Base-by-base conservation (phyloP, 2,888 invertebrate genomes). In the Gortyna flavago region DNA sequence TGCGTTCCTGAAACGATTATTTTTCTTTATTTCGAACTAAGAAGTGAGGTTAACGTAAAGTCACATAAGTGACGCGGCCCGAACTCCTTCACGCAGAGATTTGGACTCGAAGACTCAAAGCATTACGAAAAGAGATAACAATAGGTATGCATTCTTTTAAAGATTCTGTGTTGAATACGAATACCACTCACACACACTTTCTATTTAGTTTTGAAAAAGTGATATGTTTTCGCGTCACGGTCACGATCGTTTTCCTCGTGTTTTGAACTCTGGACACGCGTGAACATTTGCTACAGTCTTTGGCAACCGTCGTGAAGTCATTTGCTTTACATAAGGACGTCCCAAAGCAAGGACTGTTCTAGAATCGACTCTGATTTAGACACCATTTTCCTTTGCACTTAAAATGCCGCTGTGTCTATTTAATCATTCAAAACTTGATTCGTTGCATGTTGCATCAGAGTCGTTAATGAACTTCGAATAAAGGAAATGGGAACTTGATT, bases 201-300 rank as follows among this genome's bases (percentile, higher is more conserved):
- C 90, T 90, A 89, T 84, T 89, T 83, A 83, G 84, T 74, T 87
- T 89, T 80, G 81, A 84, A 88, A 88, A 87, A 87, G 89, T 82
- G 84, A 80, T 85, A 85, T 85, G 88, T 91, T 91, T 92, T 89
- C 90, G 80, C 89, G 90, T 88, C 88, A 90, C 88, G 89, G 90
- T 91, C 89, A 88, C 87, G 87, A 81, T 71, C 85, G 85, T 87
- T 88, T 89, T 89, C 88, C 87, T 89, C 85, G 69, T 87, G 84
- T 89, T 90, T 88, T 84, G 88, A 82, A 85, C 81, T 77, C 86
- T 51, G 72, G 85, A 89, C 87, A 90, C 84, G 87, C 90, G 90
- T 91, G 89, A 89, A 84, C 81, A 86, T 88, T 88, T 90, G 87
- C 88, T 89, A 89, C 90, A 90, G 89, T 87, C 74, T 85, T 88